Evolutionary conservation across 1,140 invertebrate genomes (phyloP), one percentile per base, ranked within the genome.

Genomic region (Mesaphorura yosii): DNA sequence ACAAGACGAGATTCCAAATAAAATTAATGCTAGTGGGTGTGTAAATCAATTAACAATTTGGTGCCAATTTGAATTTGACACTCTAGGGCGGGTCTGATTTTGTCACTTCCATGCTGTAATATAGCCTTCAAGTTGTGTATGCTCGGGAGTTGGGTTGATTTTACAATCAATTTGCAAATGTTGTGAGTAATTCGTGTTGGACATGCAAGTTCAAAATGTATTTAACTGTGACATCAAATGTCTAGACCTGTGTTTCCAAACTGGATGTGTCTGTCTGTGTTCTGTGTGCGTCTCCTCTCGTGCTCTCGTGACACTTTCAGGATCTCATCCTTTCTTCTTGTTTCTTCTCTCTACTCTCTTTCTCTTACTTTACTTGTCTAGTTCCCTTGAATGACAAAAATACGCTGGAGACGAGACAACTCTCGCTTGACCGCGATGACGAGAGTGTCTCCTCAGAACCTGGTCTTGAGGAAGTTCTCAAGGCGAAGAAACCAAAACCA

Each of bases 341-440:
- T 48, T 57, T 61, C 45, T 34, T 29, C 49, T 59, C 39, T 56
- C 29, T 20, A 12, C 17, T 37, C 34, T 46, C 7, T 46, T 46
- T 31, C 46, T 57, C 22, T 57, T 41, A 20, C 46, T 53, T 29
- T 53, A 25, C 47, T 34, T 51, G 44, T 57, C 45, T 74, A 81
- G 79, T 81, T 71, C 78, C 78, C 64, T 76, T 81, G 67, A 81
- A 80, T 73, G 75, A 79, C 72, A 76, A 78, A 72, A 73, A 78
- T 67, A 78, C 76, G 60, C 69, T 78, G 67, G 72, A 76, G 67
- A 77, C 79, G 68, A 73, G 78, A 57, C 79, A 78, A 57, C 71
- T 80, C 66, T 78, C 76, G 66, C 75, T 75, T 63, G 78, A 80
- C 63, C 73, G 77, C 58, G 76, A 76, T 29, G 75, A 76, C 55